Conservation (phyloP, 2,113 vertebrate species). For the Ceyx margarethae region DNA sequence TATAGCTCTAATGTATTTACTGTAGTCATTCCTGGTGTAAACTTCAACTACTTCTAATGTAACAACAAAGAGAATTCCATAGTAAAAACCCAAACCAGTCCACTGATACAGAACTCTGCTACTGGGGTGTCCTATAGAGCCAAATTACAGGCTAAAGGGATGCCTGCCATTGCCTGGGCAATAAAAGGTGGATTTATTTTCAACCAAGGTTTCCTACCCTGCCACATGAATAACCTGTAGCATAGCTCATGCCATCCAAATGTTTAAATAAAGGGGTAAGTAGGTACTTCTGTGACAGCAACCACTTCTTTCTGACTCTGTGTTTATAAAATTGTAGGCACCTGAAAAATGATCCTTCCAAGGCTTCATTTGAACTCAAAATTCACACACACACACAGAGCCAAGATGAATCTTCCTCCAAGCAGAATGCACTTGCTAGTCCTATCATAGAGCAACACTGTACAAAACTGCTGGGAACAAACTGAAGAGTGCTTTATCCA, state of each 20-base stretch:
- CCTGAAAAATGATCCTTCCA: conserved; percentile 32
- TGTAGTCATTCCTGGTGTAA: neutral
- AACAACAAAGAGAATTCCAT: neutral
- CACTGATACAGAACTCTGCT: neutral
- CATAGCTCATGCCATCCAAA: neutral
- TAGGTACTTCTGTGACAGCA: neutral
- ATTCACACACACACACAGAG: neutral
- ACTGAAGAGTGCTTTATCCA: conserved; percentile 58
- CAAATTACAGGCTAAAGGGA: neutral
- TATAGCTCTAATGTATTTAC: neutral
- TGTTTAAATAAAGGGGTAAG: neutral
- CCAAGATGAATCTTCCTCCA: conserved; percentile 57
- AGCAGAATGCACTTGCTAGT: conserved; percentile 56
- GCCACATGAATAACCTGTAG: neutral
- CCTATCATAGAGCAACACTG: conserved; percentile 48
- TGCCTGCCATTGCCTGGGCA: neutral
- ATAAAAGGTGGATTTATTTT: neutral
- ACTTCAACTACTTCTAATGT: neutral
- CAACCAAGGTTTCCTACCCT: neutral
- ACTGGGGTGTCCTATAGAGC: neutral
- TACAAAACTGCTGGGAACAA: conserved; percentile 60
- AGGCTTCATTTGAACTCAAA: conserved; percentile 30
- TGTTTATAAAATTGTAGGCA: neutral
- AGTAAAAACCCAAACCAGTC: neutral
- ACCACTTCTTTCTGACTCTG: neutral